Evolutionary conservation across 2,888 invertebrate species (phyloP).

Genomic region (Keiferia lycopersicella): DNA sequence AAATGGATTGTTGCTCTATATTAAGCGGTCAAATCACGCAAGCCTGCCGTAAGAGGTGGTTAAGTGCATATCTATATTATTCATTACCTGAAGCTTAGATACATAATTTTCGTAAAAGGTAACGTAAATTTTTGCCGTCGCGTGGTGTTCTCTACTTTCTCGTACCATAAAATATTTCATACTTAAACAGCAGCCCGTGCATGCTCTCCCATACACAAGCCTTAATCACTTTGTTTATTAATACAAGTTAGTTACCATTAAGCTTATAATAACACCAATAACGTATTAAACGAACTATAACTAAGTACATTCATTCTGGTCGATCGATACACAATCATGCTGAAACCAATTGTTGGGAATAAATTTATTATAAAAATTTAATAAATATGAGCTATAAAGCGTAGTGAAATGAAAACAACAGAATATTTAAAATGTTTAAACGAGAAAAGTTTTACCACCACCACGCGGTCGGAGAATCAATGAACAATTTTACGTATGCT

Average conservation of each 20-base stretch:
- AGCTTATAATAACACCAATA: conserved; percentile 5
- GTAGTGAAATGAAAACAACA: conserved; percentile 6
- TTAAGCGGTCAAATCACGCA: conserved; percentile 27
- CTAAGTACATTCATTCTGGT: conserved; percentile 5
- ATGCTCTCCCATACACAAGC: background rate
- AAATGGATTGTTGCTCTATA: conserved; percentile 22
- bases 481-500: conserved; percentile 4
- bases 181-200: background rate
- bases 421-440: conserved; percentile 19
- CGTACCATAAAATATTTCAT: conserved; percentile 18
- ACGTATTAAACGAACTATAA: conserved; percentile 7
- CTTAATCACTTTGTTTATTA: background rate
- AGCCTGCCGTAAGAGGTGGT: conserved; percentile 22
- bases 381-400: background rate
- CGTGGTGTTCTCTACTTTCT: conserved; percentile 23
- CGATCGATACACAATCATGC: conserved; percentile 12
- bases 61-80: conserved; percentile 23
- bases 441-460: conserved; percentile 22
- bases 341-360: background rate
- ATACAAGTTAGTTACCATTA: background rate
- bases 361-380: conserved; percentile 9
- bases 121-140: conserved; percentile 23
- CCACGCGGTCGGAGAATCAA: background rate
- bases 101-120: conserved; percentile 22
- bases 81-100: conserved; percentile 13